Base-by-base conservation (phyloP, 2,797 vertebrate species). In the Microctenopoma lineatum region DNA sequence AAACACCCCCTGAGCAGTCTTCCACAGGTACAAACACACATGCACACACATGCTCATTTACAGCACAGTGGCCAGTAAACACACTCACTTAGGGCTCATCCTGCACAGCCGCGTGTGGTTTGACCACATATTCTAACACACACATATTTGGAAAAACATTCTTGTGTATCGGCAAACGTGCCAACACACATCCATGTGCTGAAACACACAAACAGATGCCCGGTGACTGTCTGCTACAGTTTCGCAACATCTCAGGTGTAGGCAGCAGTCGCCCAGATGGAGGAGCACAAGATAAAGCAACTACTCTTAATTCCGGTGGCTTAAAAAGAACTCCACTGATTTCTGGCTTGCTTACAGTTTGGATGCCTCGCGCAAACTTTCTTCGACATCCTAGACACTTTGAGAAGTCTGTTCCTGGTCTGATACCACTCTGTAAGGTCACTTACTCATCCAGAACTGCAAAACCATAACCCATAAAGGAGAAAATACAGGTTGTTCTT, bases 401-500 rank as follows among this genome's bases (percentile, higher is more conserved):
- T 83, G 59, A 71, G 83, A 89, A 91, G 90, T 87, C 90, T 93
- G 92, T 90, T 92, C 81, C 79, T 21, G 81, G 68, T 87, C 89
- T 91, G 92, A 93, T 92, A 93, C 85, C 79, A 78, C 85, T 86
- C 68, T 82, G 87, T 90, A 88, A 92, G 90, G 89, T 92, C 92
- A 93, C 85, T 91, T 89, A 88, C 85, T 91, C 89, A 90, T 92
- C 92, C 91, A 89, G 88, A 93, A 91, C 90, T 81, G 80, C 86
- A 75, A 79, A 87, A 88, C 83, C 88, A 87, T 80, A 84, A 90
- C 87, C 90, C 88, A 88, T 91, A 92, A 90, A 92, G 87, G 86
- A 88, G 89, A 88, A 90, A 91, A 92, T 88, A 91, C 91, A 92
- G 90, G 92, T 91, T 92, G 91, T 91, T 92, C 90, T 92, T 91